A percentile compares a stretch with the other conserved stretches of the same genome.
phyloP scores from a whole-genome alignment of 2,113 vertebrate genomes.

The Pampusana beccarii region DNA sequence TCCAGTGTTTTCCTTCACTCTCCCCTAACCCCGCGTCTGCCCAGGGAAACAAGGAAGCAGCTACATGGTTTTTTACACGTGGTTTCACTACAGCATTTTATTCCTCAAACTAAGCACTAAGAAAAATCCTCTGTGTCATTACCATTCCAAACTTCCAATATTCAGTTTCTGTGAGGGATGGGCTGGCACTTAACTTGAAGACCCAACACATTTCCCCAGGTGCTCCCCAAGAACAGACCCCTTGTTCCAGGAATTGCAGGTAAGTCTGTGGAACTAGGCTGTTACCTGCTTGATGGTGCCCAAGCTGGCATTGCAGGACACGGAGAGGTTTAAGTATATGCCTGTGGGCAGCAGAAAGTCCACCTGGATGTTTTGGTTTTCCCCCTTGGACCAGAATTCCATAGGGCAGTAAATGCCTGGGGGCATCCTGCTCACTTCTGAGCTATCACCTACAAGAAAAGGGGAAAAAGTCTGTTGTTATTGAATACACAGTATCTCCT shows the following conservation, averaged over 20 bases:
- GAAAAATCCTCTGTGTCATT: background rate
- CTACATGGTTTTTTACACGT: background rate
- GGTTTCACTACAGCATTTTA: background rate
- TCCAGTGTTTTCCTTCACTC: background rate
- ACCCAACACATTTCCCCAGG: background rate
- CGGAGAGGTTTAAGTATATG: conserved; percentile 90
- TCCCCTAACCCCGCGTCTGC: background rate
- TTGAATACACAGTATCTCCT: background rate
- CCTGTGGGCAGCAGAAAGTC: conserved; percentile 96
- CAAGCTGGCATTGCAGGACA: conserved; percentile 90
- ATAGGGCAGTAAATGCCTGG: conserved; percentile 92
- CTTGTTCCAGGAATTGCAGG: background rate
- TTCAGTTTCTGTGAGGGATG: background rate
- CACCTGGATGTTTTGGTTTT: conserved; percentile 84
- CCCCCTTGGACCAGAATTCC: conserved; percentile 92
- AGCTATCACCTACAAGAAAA: conserved; percentile 76
- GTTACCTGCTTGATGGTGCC: conserved; percentile 90
- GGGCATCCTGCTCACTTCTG: conserved; percentile 89
- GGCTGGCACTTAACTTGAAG: background rate
- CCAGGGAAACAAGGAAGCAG: background rate
- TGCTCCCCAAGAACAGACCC: background rate
- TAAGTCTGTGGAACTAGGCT: background rate
- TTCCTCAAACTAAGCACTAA: background rate
- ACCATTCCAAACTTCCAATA: background rate
- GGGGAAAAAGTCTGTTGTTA: background rate